A percentile compares a stretch with the other conserved stretches of the same genome.
phyloP scores from a whole-genome alignment of 2,113 vertebrate species.

The Beaufortia kweichowensis region DNA sequence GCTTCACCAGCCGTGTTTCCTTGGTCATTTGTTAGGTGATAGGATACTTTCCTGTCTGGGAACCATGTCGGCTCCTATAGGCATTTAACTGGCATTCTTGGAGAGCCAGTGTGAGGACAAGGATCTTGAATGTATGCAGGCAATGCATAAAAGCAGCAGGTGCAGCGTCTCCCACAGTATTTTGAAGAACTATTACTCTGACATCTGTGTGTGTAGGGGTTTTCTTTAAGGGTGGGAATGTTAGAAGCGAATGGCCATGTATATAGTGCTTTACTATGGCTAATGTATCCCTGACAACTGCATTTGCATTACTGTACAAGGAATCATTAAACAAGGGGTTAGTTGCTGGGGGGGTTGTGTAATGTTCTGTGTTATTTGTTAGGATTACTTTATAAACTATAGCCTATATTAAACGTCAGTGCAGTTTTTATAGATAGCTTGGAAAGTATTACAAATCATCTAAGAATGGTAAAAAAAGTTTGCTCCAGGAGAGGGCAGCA shows the following conservation, averaged over 20 bases:
- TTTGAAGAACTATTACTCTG: constrained; percentile 44
- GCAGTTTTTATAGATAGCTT: not conserved
- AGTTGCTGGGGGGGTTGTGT: constrained; percentile 2
- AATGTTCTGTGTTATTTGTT: not conserved
- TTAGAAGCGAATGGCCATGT: not conserved
- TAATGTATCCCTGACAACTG: constrained; percentile 14
- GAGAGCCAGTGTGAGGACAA: constrained; percentile 66
- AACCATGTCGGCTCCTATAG: constrained; percentile 55
- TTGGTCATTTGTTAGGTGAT: constrained; percentile 60
- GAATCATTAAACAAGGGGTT: not conserved
- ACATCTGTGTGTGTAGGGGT: constrained; percentile 48
- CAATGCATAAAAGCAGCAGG: constrained; percentile 65
- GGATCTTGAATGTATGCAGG: constrained; percentile 66
- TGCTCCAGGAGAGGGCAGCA: constrained; percentile 30
- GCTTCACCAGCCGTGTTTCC: constrained; percentile 46
- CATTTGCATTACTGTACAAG: constrained; percentile 32
- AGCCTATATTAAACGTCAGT: not conserved
- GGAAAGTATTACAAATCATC: no score
- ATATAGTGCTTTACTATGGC: not conserved
- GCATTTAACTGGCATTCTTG: constrained; percentile 64
- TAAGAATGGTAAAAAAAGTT: not conserved
- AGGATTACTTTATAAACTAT: no score
- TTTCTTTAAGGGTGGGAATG: not conserved
- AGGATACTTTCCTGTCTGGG: constrained; percentile 51
- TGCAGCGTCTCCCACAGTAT: constrained; percentile 60